These are phyloP conservation scores for Pseudococcus viburni DNA, from an alignment of 2,888 invertebrate species.

Conservation along the genomic window DNA sequence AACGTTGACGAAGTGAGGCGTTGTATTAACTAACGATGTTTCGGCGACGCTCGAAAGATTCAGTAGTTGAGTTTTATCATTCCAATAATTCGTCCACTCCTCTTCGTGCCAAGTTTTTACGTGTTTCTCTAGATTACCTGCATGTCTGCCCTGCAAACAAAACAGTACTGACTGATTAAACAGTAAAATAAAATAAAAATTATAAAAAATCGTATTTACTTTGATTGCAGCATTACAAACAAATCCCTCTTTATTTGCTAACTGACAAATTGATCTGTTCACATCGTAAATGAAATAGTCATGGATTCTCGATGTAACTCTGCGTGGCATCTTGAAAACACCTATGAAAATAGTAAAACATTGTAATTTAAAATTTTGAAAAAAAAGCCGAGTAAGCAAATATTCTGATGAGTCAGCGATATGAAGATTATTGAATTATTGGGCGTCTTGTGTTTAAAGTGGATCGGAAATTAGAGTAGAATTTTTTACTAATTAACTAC, in stretches of 20 bases:
- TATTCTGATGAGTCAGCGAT: background rate
- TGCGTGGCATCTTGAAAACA: background rate
- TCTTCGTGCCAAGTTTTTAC: constrained; percentile 36
- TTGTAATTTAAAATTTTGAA: too few relatives aligned
- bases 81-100: constrained; percentile 8
- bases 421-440: background rate
- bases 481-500: too few relatives aligned
- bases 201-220: background rate
- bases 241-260: background rate
- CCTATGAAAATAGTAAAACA: too few relatives aligned
- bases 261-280: constrained; percentile 1
- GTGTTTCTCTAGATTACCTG: constrained; percentile 33
- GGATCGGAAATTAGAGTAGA: too few relatives aligned
- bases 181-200: background rate
- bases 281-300: constrained; percentile 24
- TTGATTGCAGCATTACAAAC: constrained; percentile 15
- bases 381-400: background rate
- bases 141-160: constrained; percentile 4
- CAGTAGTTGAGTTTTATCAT: background rate
- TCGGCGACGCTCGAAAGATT: background rate
- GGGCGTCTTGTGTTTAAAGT: too few relatives aligned
- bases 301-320: constrained; percentile 33
- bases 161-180: background rate
- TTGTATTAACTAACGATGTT: background rate
- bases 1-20: constrained; percentile 25